A percentile compares a stretch with the other conserved stretches of the same genome.
Evolutionary conservation across 2,113 vertebrate genomes (phyloP).

Genomic region (Pycnonotus jocosus): DNA sequence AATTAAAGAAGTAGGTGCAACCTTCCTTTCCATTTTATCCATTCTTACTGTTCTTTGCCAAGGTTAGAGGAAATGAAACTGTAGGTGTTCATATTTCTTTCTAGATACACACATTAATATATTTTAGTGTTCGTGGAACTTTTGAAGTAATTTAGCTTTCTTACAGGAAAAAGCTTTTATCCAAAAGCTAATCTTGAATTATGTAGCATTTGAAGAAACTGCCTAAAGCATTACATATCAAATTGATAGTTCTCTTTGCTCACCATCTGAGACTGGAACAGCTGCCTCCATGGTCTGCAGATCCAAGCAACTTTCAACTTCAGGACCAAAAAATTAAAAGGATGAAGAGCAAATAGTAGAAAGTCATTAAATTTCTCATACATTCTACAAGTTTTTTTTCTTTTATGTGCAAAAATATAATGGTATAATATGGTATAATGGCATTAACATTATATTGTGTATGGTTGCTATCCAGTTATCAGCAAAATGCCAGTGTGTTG

Average conservation of each 20-base stretch:
- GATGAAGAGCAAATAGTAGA: not conserved
- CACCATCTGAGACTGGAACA: not conserved
- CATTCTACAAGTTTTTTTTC: not conserved
- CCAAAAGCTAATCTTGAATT: not conserved
- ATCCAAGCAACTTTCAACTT: not conserved
- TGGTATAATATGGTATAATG: not conserved
- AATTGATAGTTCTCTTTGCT: not conserved
- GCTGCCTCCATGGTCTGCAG: not conserved
- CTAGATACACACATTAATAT: too few relatives aligned
- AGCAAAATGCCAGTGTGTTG: not conserved
- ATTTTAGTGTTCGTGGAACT: not conserved
- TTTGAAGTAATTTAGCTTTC: not conserved
- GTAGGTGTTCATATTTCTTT: not conserved
- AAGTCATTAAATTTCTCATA: not conserved
- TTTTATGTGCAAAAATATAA: not conserved
- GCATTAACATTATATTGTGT: not conserved
- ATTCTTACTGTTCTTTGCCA: not conserved
- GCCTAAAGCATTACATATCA: not conserved
- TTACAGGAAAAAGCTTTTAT: not conserved
- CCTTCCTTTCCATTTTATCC: not conserved
- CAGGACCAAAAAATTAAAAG: not conserved
- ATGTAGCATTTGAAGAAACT: not conserved
- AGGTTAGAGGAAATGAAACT: not conserved
- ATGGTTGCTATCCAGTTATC: not conserved
- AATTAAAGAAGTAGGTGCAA: not conserved